phyloP scores from a whole-genome alignment of 2,113 vertebrate genomes.

The Bubo blakistoni region DNA sequence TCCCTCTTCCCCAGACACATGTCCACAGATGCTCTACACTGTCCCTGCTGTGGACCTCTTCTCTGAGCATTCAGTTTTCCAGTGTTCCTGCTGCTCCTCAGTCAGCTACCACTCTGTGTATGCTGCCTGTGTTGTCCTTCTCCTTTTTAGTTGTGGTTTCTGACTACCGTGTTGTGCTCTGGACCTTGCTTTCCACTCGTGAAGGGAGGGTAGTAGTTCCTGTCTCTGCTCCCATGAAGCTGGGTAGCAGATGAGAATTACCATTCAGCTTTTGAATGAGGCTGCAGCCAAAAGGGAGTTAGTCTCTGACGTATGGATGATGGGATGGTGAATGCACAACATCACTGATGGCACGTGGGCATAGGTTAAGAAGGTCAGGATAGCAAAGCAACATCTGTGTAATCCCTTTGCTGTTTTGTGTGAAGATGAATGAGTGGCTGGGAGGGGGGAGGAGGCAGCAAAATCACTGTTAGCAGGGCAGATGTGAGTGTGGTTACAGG shows the following conservation, averaged over 20 bases:
- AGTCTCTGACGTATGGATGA: not conserved
- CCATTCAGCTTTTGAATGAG: not conserved
- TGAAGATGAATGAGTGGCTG: conserved; percentile 40
- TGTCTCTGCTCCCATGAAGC: not conserved
- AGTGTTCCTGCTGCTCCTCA: not conserved
- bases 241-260: not conserved
- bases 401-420: conserved; percentile 47
- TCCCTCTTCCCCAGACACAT: not conserved
- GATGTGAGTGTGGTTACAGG: not conserved
- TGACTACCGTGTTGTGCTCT: not conserved
- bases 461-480: not conserved
- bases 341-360: not conserved
- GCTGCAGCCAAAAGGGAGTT: conserved; percentile 24
- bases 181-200: not conserved
- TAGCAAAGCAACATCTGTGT: conserved; percentile 43
- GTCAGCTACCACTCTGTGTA: not conserved
- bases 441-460: not conserved
- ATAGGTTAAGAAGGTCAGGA: conserved; percentile 59
- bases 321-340: not conserved
- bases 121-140: not conserved
- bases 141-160: not conserved
- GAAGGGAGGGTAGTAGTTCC: not conserved
- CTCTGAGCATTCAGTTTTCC: not conserved
- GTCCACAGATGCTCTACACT: not conserved
- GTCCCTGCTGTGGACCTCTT: not conserved